Evolutionary conservation across 1,140 invertebrate species (phyloP), one percentile per base, ranked within the genome.

Genomic region (Drosophila leontia): DNA sequence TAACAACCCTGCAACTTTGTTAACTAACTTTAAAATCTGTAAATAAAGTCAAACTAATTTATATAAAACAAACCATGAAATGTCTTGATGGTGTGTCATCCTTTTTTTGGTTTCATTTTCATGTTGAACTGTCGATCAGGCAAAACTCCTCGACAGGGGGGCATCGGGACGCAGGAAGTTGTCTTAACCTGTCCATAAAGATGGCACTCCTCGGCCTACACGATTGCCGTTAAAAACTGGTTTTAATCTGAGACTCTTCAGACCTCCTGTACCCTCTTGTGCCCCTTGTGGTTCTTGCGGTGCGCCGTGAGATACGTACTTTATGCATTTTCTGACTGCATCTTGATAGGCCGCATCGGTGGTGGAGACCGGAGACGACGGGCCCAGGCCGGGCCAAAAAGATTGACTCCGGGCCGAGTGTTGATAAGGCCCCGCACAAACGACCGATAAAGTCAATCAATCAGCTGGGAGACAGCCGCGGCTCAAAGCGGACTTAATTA

Each of bases 371-470:
- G 45, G 23, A 60, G 67, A 65, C 55, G 67, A 51, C 48, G 29
- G 48, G 9, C 47, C 23, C 23, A 67, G 53, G 44, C 69, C 67
- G 56, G 65, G 67, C 69, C 69, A 72, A 72, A 63, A 47, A 82
- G 75, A 82, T 74, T 86, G 80, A 78, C 50, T 78, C 34, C 65
- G 64, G 62, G 62, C 58, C 61, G 45, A 87, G 82, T 88, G 84
- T 86, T 86, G 83, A 86, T 88, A 86, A 86, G 80, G 32, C 55
- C 57, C 68, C 47, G 65, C 80, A 56, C 74, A 39, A 70, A 34
- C 71, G 58, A 42, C 48, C 75, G 83, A 86, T 86, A 86, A 86
- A 86, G 83, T 86, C 83, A 86, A 86, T 86, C 83, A 86, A 86
- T 86, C 83, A 83, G 76, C 72, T 79, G 74, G 50, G 50, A 83